A percentile compares a stretch with the other conserved stretches of the same genome.
Conservation (phyloP, 2,888 invertebrate genomes). For the Meiosimyza decipiens region DNA sequence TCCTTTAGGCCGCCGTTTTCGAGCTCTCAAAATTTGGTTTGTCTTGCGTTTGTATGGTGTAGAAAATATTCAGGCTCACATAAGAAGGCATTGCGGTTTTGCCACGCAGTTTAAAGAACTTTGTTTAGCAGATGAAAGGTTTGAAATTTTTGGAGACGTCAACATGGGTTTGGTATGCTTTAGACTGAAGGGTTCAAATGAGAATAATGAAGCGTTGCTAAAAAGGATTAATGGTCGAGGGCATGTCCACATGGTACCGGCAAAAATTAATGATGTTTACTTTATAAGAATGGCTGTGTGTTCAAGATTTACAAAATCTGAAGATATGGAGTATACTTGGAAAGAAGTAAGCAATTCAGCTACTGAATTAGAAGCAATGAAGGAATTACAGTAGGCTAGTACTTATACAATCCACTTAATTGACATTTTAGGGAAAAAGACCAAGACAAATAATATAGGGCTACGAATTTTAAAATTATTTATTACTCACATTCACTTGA, state of each 20-base stretch:
- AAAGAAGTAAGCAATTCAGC: slow-evolving; percentile 83
- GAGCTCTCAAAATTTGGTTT: slow-evolving; percentile 95
- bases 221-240: slow-evolving; percentile 90
- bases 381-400: slow-evolving; percentile 53
- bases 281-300: slow-evolving; percentile 92
- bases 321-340: slow-evolving; percentile 89
- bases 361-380: slow-evolving; percentile 67
- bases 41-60: slow-evolving; percentile 90
- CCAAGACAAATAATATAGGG: too few species aligned
- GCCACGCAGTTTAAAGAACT: slow-evolving; percentile 89
- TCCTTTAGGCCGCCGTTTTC: slow-evolving; percentile 91
- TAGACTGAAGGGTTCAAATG: slow-evolving; percentile 87
- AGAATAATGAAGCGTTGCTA: slow-evolving; percentile 82
- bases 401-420: too few species aligned
- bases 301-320: slow-evolving; percentile 82
- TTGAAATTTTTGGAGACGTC: slow-evolving; percentile 90
- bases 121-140: slow-evolving; percentile 80
- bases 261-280: slow-evolving; percentile 84
- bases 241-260: slow-evolving; percentile 92
- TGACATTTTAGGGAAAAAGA: too few species aligned
- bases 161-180: slow-evolving; percentile 97
- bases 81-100: slow-evolving; percentile 85
- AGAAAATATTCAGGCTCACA: slow-evolving; percentile 86
- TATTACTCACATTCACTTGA: too few species aligned
- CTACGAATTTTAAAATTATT: too few species aligned